phyloP scores from a whole-genome alignment of 2,888 invertebrate genomes.

The Leucophora obtusa region DNA sequence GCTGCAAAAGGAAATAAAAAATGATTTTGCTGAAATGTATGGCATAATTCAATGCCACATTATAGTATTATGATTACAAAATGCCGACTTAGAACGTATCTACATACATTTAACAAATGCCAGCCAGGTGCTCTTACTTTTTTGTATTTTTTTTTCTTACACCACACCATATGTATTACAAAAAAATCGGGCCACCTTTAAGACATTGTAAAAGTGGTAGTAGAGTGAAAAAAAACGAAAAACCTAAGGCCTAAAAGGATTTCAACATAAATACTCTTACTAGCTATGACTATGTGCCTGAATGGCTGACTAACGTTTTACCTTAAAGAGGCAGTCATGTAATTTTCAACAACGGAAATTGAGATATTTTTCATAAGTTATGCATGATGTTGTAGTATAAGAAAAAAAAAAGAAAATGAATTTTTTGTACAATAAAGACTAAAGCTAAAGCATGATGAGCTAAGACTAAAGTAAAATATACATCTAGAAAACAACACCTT shows the following conservation, averaged over 20 bases:
- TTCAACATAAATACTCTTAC: slow-evolving; percentile 22
- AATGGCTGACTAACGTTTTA: slow-evolving; percentile 17
- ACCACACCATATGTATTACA: slow-evolving; percentile 3
- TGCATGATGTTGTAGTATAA: slow-evolving; percentile 48
- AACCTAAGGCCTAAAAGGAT: slow-evolving; percentile 41
- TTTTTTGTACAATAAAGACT: not conserved
- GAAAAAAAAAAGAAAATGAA: slow-evolving; percentile 21
- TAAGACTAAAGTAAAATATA: slow-evolving; percentile 2
- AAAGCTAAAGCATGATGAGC: slow-evolving; percentile 1
- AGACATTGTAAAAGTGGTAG: slow-evolving; percentile 12
- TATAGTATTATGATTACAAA: slow-evolving; percentile 50
- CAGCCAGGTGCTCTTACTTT: slow-evolving; percentile 43
- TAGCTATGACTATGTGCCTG: not conserved
- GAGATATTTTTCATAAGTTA: slow-evolving; percentile 72
- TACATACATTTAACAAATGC: slow-evolving; percentile 21
- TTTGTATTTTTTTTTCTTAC: not conserved
- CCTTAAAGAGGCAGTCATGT: slow-evolving; percentile 58
- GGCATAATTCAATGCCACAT: slow-evolving; percentile 57
- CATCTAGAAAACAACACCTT: slow-evolving; percentile 40
- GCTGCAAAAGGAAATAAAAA: slow-evolving; percentile 13
- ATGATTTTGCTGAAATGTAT: slow-evolving; percentile 50
- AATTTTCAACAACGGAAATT: slow-evolving; percentile 72
- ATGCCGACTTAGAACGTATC: slow-evolving; percentile 43
- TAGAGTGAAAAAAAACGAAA: not conserved
- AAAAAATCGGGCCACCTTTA: slow-evolving; percentile 53